Conservation (phyloP, 2,888 invertebrate species). For the Lepidochitona cinerea region DNA sequence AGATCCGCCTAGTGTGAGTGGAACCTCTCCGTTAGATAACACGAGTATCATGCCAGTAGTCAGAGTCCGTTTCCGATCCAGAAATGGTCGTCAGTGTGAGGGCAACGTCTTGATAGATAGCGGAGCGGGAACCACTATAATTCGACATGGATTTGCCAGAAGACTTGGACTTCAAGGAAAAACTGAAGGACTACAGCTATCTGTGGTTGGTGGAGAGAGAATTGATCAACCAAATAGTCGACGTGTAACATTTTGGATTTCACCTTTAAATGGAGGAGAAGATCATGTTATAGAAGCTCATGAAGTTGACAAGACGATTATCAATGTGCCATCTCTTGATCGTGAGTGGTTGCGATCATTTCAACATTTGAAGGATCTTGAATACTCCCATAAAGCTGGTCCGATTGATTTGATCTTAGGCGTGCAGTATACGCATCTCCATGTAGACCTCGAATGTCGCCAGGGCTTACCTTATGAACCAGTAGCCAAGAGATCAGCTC, state of each 20-base stretch:
- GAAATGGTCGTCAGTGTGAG: background rate
- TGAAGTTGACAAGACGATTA: background rate
- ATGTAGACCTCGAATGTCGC: slow-evolving; percentile 6
- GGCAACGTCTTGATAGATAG: background rate
- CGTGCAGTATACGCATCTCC: slow-evolving; percentile 20
- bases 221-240: background rate
- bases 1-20: slow-evolving; percentile 2
- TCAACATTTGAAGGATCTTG: background rate
- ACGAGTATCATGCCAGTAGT: background rate
- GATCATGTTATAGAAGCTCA: background rate
- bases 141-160: background rate
- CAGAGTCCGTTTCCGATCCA: background rate
- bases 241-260: background rate
- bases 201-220: too few relatives aligned
- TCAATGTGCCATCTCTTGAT: slow-evolving; percentile 13
- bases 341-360: slow-evolving; percentile 1
- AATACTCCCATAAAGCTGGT: slow-evolving; percentile 12
- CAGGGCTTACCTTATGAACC: slow-evolving; percentile 14
- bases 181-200: background rate
- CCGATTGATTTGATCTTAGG: slow-evolving; percentile 12
- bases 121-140: background rate
- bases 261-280: background rate
- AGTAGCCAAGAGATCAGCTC: slow-evolving; percentile 11
- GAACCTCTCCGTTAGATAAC: background rate
- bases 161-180: background rate